phyloP scores from a whole-genome alignment of 2,113 vertebrate genomes.

The Corvus cornix region DNA sequence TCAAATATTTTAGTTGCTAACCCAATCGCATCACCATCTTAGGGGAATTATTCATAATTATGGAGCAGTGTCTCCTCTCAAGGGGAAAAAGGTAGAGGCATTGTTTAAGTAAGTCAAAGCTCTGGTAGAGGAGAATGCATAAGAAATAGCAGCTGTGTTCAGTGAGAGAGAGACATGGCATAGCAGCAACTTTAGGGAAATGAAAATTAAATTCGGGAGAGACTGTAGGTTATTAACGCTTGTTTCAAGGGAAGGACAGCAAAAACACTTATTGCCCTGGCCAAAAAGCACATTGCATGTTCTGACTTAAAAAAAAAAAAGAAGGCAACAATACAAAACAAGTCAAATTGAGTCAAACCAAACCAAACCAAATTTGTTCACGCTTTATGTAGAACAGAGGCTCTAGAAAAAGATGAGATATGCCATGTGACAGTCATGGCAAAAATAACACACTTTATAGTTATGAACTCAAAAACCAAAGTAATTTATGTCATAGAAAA shows the following conservation, averaged over 20 bases:
- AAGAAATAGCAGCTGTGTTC: neutral
- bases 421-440: neutral
- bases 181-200: neutral
- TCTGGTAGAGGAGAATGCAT: neutral
- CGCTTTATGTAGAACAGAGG: neutral
- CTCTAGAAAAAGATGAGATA: neutral
- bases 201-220: neutral
- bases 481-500: neutral
- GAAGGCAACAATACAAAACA: neutral
- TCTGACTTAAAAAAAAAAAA: neutral
- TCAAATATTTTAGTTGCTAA: neutral
- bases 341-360: neutral
- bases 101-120: constrained; percentile 23
- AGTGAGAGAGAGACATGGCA: neutral
- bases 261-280: neutral
- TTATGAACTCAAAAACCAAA: neutral
- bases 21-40: neutral
- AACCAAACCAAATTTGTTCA: neutral
- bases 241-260: neutral
- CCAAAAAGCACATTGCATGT: neutral
- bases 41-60: constrained; percentile 18
- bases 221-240: neutral
- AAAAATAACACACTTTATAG: constrained; percentile 30
- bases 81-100: neutral
- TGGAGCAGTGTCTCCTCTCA: neutral